Evolutionary conservation across 2,797 vertebrate genomes (phyloP).

Genomic region (Pipistrellus pipistrellus): DNA sequence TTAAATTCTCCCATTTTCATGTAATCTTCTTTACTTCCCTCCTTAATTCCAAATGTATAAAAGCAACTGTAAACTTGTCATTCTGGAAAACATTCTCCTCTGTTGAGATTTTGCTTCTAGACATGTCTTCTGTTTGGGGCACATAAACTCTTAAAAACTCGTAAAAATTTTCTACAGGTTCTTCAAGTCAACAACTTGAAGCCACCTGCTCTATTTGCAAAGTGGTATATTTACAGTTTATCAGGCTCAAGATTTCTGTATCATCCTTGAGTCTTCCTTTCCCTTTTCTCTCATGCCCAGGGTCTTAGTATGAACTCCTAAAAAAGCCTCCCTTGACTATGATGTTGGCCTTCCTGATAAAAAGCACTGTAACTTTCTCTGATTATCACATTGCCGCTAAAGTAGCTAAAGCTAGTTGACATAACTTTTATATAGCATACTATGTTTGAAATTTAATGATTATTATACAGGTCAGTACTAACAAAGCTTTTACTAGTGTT

Average conservation of each 20-base stretch:
- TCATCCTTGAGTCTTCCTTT: neutral
- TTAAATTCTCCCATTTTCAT: neutral
- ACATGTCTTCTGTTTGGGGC: neutral
- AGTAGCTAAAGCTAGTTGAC: neutral
- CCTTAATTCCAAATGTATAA: neutral
- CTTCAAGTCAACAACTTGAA: neutral
- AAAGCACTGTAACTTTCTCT: neutral
- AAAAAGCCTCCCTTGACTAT: neutral
- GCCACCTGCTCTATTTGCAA: neutral
- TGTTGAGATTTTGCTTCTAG: neutral
- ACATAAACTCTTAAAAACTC: neutral
- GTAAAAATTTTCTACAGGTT: neutral
- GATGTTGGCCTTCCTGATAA: neutral
- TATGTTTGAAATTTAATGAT: neutral
- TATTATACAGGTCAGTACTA: neutral
- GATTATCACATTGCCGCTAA: neutral
- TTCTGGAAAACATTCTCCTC: constrained; percentile 2
- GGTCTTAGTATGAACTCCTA: neutral
- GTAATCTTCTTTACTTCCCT: neutral
- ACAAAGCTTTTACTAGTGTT: neutral
- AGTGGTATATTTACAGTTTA: neutral
- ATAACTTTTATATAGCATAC: neutral
- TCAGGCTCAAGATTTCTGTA: neutral
- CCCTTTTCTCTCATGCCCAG: neutral
- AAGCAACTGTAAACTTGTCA: neutral